Evolutionary conservation across 2,113 vertebrate genomes (phyloP), one percentile per base, ranked within the genome.

Genomic region (Erpornis zantholeuca): DNA sequence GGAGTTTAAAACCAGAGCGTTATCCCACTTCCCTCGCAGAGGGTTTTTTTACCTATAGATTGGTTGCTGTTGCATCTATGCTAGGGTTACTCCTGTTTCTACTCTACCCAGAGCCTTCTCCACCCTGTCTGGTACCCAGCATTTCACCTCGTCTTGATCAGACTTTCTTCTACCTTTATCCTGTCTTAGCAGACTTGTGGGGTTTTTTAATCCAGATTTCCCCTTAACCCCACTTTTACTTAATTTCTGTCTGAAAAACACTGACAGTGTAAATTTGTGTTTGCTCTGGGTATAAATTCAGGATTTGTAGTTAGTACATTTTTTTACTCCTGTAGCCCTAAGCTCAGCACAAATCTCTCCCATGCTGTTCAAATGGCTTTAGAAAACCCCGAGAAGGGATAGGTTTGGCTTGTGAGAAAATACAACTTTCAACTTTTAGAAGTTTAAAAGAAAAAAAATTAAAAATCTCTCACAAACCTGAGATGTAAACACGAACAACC

Each of bases 1-100:
- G 63, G 45, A 81, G 29, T 63, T 66, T 59, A 53, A 90, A 88
- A 82, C 3, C 14, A 10, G 78, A 63, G 47, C 38, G 15, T 31
- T 44, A 6, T 54, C 11, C 0, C 1, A 1, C 22, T 75, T 86
- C 44, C 11, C 29, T 33, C 2, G 15, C 1, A 10, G 47, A 22
- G 4, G 11, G 33, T 1, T 6, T 82, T 82, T 90, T 89, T 40
- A 94, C 92, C 84, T 96, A 78, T 10, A 63, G 31, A 4, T 7
- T 64, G 42, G 11, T 8, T 75, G 33, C 36, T 77, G 17, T 40
- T 57, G 27, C 18, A 3, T 83, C 4, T 31, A 0, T 52, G 1
- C 4, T 71, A 33, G 9, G 20, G 23, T 24, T 27, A 42, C 40
- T 42, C 40, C 23, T 61, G 15, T 33, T 19, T 79, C 17, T 82